A percentile compares a stretch with the other conserved stretches of the same genome.
Evolutionary conservation across 2,113 vertebrate species (phyloP).

Genomic region (Rafetus swinhoei): DNA sequence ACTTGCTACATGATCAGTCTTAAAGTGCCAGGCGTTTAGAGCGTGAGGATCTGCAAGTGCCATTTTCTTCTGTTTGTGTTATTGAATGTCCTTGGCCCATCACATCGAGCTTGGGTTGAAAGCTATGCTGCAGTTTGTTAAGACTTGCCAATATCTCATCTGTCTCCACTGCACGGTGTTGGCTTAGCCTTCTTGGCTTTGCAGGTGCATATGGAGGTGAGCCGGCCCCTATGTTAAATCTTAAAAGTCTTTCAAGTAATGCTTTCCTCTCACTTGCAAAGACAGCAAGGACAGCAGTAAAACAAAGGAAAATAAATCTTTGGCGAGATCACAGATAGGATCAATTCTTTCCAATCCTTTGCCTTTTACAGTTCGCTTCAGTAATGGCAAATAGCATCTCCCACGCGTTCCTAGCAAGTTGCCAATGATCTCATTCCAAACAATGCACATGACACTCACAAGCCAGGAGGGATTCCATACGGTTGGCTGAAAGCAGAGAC

Average conservation of each 20-base stretch:
- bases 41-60: neutral
- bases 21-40: neutral
- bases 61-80: neutral
- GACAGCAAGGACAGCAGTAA: constrained; percentile 36
- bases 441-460: neutral
- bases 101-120: neutral
- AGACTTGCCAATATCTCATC: neutral
- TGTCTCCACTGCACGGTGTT: neutral
- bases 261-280: constrained; percentile 37
- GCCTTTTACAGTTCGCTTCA: constrained; percentile 5
- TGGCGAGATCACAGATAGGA: constrained; percentile 12
- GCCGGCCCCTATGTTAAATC: neutral
- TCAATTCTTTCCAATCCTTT: constrained; percentile 27
- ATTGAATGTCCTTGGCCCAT: neutral
- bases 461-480: neutral
- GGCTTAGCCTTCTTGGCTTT: neutral
- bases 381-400: neutral
- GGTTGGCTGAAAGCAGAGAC: neutral
- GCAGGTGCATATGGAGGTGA: neutral
- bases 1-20: accelerated
- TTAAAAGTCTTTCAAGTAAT: constrained; percentile 58
- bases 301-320: constrained; percentile 48
- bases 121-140: neutral
- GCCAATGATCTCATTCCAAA: neutral
- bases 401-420: neutral